Evolutionary conservation across 2,113 vertebrate genomes (phyloP).

Genomic region (Otocyon megalotis): DNA sequence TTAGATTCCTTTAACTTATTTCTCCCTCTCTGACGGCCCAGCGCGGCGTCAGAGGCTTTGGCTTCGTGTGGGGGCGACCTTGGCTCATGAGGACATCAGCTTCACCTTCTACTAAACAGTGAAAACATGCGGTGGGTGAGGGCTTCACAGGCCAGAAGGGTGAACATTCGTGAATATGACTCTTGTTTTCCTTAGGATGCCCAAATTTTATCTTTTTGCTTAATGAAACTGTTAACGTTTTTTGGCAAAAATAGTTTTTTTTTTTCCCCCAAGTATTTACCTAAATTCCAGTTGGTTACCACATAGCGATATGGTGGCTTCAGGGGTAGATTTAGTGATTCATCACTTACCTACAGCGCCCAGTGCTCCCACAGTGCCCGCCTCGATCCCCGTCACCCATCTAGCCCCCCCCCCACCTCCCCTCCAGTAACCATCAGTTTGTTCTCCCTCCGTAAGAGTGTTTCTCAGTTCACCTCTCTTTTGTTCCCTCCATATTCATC

Average conservation of each 20-base stretch:
- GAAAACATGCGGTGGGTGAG: background rate
- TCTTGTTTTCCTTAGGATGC: background rate
- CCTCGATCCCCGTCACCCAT: background rate
- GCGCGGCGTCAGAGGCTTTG: background rate
- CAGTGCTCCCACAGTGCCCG: background rate
- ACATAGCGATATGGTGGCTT: background rate
- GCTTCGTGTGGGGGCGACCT: background rate
- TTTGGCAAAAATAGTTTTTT: background rate
- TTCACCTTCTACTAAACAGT: background rate
- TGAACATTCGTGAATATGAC: background rate
- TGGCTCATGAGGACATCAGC: background rate
- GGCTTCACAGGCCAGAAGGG: background rate
- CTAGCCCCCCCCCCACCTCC: background rate
- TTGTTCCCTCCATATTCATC: background rate
- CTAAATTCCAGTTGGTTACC: background rate
- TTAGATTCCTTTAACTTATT: slow-evolving; percentile 48
- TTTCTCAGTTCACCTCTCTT: background rate
- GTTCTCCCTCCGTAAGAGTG: background rate
- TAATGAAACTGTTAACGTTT: background rate
- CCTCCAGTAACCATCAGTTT: background rate
- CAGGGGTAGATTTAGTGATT: background rate
- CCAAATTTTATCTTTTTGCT: background rate
- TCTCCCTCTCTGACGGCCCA: background rate
- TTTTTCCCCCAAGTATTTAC: background rate
- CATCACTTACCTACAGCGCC: background rate